Evolutionary conservation across 2,888 invertebrate species (phyloP).

Genomic region (Volucella bombylans): DNA sequence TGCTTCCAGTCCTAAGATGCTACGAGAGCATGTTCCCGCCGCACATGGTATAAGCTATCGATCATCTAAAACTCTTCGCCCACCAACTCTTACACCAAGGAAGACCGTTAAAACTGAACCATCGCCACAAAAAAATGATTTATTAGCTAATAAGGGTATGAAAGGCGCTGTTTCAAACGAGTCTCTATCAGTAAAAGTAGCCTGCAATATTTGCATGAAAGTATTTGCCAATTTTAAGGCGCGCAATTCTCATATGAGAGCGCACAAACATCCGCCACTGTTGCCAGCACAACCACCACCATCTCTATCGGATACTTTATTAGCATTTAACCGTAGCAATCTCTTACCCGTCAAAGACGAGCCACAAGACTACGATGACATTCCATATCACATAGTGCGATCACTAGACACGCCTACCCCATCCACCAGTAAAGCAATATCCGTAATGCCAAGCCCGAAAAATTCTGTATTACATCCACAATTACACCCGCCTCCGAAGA

Average conservation of each 20-base stretch:
- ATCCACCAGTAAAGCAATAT: constrained; percentile 30
- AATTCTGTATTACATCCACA: constrained; percentile 1
- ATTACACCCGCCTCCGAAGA: constrained; percentile 34
- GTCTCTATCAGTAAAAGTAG: constrained; percentile 62
- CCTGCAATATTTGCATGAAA: constrained; percentile 76
- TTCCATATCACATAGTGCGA: constrained; percentile 48
- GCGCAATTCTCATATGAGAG: constrained; percentile 79
- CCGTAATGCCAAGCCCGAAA: not conserved
- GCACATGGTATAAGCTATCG: constrained; percentile 77
- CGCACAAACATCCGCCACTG: constrained; percentile 75
- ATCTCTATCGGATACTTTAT: constrained; percentile 42
- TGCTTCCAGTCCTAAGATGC: constrained; percentile 76
- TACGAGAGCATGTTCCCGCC: constrained; percentile 77
- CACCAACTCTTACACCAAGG: constrained; percentile 21
- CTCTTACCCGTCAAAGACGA: constrained; percentile 52
- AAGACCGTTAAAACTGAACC: constrained; percentile 33
- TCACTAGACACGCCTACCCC: constrained; percentile 22
- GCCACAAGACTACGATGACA: constrained; percentile 47
- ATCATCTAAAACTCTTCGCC: constrained; percentile 66
- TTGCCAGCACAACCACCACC: constrained; percentile 52
- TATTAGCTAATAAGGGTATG: not conserved
- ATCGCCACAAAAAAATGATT: constrained; percentile 35
- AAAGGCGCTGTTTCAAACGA: constrained; percentile 1
- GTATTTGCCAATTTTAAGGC: constrained; percentile 77
- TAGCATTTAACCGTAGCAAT: constrained; percentile 46